A percentile compares a stretch with the other conserved stretches of the same genome.
These are phyloP conservation scores for Elegia similella DNA, from an alignment of 2,888 invertebrate genomes.

Conservation along the genomic window DNA sequence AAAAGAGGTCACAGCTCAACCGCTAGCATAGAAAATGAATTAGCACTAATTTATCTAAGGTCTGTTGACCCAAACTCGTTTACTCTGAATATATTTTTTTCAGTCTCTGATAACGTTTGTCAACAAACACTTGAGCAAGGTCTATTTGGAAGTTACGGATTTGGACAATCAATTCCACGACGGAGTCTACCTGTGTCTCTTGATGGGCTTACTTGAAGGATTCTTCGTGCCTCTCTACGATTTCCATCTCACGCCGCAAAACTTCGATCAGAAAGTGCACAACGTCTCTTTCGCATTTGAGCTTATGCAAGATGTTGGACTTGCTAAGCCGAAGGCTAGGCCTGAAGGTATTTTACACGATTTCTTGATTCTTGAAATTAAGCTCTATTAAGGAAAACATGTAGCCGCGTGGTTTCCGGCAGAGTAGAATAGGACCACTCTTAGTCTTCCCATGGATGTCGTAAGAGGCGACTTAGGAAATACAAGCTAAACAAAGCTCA, in stretches of 20 bases:
- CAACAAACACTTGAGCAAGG: slow-evolving; percentile 97
- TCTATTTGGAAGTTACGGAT: slow-evolving; percentile 97
- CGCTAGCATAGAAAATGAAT: no score
- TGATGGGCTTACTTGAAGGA: slow-evolving; percentile 98
- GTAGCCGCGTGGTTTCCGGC: no score
- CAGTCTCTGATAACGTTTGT: slow-evolving; percentile 98
- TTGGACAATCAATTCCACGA: slow-evolving; percentile 98
- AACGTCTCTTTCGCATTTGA: slow-evolving; percentile 99
- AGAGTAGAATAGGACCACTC: no score
- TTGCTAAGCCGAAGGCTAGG: slow-evolving; percentile 95
- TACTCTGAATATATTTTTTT: slow-evolving; percentile 56
- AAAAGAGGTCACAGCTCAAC: no score
- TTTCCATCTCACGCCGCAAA: slow-evolving; percentile 95
- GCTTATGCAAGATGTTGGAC: slow-evolving; percentile 97
- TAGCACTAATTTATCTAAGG: no score
- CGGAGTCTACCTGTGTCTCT: slow-evolving; percentile 96
- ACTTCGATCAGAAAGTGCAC: slow-evolving; percentile 95
- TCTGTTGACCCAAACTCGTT: no score
- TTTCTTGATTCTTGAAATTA: no score
- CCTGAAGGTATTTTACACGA: slow-evolving; percentile 95
- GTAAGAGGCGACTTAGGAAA: no score
- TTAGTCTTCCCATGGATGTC: no score
- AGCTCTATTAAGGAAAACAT: no score
- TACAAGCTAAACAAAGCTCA: no score
- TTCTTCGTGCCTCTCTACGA: slow-evolving; percentile 98